Percentiles rank a stretch among this genome's conserved stretches.
These are phyloP conservation scores for Phrynocephalus versicolor DNA, from an alignment of 2,113 vertebrate species.

Conservation along the genomic window DNA sequence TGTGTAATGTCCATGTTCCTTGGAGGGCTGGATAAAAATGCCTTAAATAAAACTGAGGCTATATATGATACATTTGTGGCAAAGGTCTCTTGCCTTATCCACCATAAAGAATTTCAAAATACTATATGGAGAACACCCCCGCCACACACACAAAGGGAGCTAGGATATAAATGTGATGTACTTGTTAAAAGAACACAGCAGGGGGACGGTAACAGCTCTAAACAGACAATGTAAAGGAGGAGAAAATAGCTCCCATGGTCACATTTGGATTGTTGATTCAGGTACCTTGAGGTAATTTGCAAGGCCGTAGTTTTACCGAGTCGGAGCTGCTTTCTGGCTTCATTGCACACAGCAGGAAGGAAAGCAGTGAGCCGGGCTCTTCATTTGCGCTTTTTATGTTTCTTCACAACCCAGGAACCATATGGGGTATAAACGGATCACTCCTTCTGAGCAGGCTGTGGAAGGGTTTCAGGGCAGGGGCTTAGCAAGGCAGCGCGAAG, in stretches of 20 bases:
- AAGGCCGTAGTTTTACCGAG: constrained; percentile 32
- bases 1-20: background rate
- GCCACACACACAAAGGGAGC: background rate
- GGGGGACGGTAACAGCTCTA: constrained; percentile 18
- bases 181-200: constrained; percentile 49
- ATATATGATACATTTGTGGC: background rate
- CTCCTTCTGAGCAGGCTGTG: background rate
- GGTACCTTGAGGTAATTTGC: constrained; percentile 19
- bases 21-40: background rate
- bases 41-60: background rate
- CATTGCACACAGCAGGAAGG: constrained; percentile 57
- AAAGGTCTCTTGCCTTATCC: constrained; percentile 15
- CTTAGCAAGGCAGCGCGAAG: constrained; percentile 46
- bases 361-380: constrained; percentile 32
- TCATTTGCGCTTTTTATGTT: constrained; percentile 41
- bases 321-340: constrained; percentile 44
- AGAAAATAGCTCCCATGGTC: constrained; percentile 23
- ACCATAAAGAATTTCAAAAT: background rate
- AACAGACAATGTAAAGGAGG: background rate
- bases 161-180: background rate
- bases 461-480: background rate
- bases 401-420: constrained; percentile 37
- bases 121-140: background rate
- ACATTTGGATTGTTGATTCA: constrained; percentile 25
- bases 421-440: constrained; percentile 28